Conservation (phyloP, 2,797 vertebrate species). For the Rhincodon typus region DNA sequence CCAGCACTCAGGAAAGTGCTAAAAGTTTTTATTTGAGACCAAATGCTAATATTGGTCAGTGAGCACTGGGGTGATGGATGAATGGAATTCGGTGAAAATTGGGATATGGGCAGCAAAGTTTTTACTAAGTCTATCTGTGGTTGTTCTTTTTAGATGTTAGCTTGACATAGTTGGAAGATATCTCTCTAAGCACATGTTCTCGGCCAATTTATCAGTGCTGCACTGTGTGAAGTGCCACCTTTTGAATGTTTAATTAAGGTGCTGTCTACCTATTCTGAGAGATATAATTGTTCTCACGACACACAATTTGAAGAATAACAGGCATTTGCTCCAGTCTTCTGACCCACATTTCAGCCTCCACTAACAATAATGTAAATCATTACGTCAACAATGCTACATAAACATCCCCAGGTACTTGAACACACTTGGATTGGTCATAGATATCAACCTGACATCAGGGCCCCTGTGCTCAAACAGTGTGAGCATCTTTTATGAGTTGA, state of each 20-base stretch:
- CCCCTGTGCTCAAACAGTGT: not conserved
- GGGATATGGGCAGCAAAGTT: not conserved
- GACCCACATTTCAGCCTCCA: not conserved
- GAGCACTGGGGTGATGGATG: not conserved
- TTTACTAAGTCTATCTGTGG: not conserved
- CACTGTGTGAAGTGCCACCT: not conserved
- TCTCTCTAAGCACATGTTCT: not conserved
- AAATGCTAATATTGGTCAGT: not conserved
- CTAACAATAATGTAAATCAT: not conserved
- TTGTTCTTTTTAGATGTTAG: not conserved
- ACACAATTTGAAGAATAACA: not conserved
- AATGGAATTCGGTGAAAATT: not conserved
- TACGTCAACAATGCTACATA: too few relatives aligned
- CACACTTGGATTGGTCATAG: not conserved
- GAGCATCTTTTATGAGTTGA: not conserved
- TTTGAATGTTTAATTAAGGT: not conserved
- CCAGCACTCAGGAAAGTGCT: too few relatives aligned
- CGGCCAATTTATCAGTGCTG: not conserved
- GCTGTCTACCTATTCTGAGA: not conserved
- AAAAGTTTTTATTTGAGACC: not conserved
- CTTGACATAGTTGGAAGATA: not conserved
- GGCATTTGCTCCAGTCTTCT: not conserved
- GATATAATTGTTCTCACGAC: not conserved
- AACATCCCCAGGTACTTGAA: not conserved
- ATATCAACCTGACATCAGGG: not conserved